Conservation (phyloP, 2,797 vertebrate genomes). For the Sebastes trivittatus region DNA sequence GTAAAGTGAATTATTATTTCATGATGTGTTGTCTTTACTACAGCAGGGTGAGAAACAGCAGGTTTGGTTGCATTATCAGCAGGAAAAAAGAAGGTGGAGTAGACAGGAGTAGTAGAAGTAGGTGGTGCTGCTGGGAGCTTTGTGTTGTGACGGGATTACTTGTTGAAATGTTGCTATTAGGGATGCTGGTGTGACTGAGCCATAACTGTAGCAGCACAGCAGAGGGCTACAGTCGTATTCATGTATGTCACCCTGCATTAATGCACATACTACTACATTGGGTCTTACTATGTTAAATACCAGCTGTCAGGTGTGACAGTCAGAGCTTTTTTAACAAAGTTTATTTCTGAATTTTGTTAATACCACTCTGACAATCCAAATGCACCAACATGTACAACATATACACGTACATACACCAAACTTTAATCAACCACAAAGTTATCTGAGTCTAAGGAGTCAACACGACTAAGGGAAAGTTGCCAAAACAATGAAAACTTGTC, state of each 20-base stretch:
- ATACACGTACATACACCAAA: too few relatives aligned
- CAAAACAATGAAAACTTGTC: too few relatives aligned
- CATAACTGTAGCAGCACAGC: background rate
- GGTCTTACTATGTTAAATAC: background rate
- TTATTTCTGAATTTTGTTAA: too few relatives aligned
- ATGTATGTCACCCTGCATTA: background rate
- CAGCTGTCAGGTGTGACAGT: background rate
- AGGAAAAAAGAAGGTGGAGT: background rate
- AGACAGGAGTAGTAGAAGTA: background rate
- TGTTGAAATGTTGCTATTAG: too few relatives aligned
- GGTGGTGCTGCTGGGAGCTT: background rate
- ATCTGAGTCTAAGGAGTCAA: too few relatives aligned
- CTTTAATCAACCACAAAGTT: too few relatives aligned
- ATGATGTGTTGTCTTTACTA: background rate
- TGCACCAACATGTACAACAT: too few relatives aligned
- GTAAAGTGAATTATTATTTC: constrained; percentile 11
- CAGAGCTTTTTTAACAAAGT: too few relatives aligned
- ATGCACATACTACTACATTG: background rate
- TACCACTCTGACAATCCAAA: too few relatives aligned
- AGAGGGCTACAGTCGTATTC: background rate
- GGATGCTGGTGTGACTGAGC: background rate
- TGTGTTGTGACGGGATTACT: background rate
- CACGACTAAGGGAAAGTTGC: too few relatives aligned
- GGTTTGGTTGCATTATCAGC: background rate
- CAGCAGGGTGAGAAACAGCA: background rate